Base-by-base conservation (phyloP, 1,140 invertebrate species). In the Scaptomyza montana region DNA sequence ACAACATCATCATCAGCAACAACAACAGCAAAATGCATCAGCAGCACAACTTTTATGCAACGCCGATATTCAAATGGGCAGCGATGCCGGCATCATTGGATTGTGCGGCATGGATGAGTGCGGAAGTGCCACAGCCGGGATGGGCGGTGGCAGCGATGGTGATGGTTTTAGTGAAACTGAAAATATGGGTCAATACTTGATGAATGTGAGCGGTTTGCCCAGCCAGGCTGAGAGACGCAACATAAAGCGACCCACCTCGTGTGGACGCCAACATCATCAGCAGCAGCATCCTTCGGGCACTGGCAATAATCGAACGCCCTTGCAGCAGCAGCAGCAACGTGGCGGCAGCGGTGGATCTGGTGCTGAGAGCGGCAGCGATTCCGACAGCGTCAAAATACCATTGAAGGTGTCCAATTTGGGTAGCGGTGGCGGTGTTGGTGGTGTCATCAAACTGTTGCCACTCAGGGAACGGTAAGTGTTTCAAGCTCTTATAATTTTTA, bases 391-490 rank as follows among this genome's bases (percentile, higher is more conserved):
- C 56, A 91, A 93, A 59, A 94, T 94, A 71, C 93, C 90, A 74
- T 66, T 92, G n/a, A 92, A 92, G 93, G 92, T 78, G 74, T 92
- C 78, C 73, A 91, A 90, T 63, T 71, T 91, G 75, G 90, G 90
- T 64, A 84, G 51, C 57, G 84, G 79, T 56, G 68, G 74, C 65
- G 74, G 74, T 45, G 66, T 74, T 13, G 78, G 69, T 10, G 68
- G 25, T 62, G 76, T 59, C 21, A 30, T 68, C 12, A 91, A 91
- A 49, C 63, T 91, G 39, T 56, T 91, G 69, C 93, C 94, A 2
- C 94, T 95, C 75, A 93, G 94, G 84, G 95, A 95, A 91, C 94
- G 95, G 95, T 95, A 81, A 92, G 80, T 84, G 49, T 30, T 30
- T 3, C 30, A 5, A 41, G 12, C 7, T 41, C 39, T 12, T 41